These are phyloP conservation scores for Zoanthus sansibaricus DNA, from an alignment of 92 coral and sea anemone species.

Conservation along the genomic window DNA sequence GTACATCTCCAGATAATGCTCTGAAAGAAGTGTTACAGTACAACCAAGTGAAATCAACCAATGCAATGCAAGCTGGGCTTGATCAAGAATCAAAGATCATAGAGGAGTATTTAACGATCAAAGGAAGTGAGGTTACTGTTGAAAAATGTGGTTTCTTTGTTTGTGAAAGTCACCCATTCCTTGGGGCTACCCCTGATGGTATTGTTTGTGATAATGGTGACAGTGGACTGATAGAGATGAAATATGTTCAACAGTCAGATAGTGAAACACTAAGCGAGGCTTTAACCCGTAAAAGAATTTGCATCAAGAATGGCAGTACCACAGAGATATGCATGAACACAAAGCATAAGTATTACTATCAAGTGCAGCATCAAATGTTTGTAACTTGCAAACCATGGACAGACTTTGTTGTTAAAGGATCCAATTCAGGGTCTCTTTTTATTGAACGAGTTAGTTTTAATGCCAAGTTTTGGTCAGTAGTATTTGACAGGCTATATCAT, in stretches of 20 bases:
- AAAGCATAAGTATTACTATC: constrained; percentile 57
- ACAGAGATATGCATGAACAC: constrained; percentile 38
- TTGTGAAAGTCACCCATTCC: constrained; percentile 30
- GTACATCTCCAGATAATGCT: constrained; percentile 62
- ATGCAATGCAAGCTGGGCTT: constrained; percentile 53
- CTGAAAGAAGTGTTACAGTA: constrained; percentile 33
- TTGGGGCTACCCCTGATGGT: constrained; percentile 67
- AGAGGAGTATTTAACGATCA: constrained; percentile 31
- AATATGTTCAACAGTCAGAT: constrained; percentile 8
- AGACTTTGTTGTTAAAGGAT: constrained; percentile 66
- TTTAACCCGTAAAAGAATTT: constrained; percentile 57
- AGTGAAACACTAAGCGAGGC: constrained; percentile 54
- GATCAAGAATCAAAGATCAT: constrained; percentile 26
- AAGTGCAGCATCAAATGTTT: constrained; percentile 72
- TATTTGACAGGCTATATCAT: constrained; percentile 9
- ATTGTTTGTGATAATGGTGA: constrained; percentile 38
- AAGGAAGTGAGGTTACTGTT: constrained; percentile 36
- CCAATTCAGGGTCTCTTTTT: constrained; percentile 42
- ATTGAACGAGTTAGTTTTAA: constrained; percentile 50
- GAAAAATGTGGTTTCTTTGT: constrained; percentile 55
- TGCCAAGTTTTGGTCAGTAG: background rate
- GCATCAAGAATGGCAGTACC: constrained; percentile 28
- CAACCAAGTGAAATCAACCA: background rate
- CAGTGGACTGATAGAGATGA: constrained; percentile 24
- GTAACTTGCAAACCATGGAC: constrained; percentile 57